Evolutionary conservation across 2,113 vertebrate genomes (phyloP), one percentile per base, ranked within the genome.

Genomic region (Centrocercus urophasianus): DNA sequence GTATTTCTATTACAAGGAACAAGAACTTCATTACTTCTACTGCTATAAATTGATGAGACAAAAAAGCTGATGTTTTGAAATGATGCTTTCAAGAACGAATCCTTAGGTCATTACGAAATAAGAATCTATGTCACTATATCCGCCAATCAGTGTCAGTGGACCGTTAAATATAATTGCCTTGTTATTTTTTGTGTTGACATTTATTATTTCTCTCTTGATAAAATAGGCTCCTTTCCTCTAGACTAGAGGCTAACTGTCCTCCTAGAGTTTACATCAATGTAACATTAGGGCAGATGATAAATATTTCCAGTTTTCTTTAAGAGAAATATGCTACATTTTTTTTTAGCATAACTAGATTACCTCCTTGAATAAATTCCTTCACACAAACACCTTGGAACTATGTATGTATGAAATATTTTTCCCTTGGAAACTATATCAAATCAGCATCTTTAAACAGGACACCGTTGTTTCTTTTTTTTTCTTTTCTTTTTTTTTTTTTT

Each of bases 31-130:
- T 93, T 95, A 87, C 84, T 90, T 11, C 56, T 73, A 60, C 54
- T 52, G 36, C 76, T 92, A 54, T 69, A 93, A 92, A 94, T 54
- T 85, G 87, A 97, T 86, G 71, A 96, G 67, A 91, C 52, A 91
- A 84, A 93, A 93, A 2, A 4, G 2, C 10, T 4, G 16, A 71
- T 47, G 64, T 88, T 93, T 88, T 93, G 57, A 93, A 95, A 90
- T 86, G 8, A 56, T 85, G 21, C 47, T 71, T 93, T 88, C 34
- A 73, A 40, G 86, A 94, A 82, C 73, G 40, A 90, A 61, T 40
- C 18, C 11, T 6, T 67, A 77, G 80, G 87, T 89, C 74, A 57
- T 87, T 85, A 43, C 0, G 0, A 89, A 91, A 91, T 91, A 89
- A 73, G 52, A 84, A 66, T 24, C 34, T 83, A 64, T 94, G 74